phyloP scores from a whole-genome alignment of 2,797 vertebrate genomes.

The Pempheris klunzingeri region DNA sequence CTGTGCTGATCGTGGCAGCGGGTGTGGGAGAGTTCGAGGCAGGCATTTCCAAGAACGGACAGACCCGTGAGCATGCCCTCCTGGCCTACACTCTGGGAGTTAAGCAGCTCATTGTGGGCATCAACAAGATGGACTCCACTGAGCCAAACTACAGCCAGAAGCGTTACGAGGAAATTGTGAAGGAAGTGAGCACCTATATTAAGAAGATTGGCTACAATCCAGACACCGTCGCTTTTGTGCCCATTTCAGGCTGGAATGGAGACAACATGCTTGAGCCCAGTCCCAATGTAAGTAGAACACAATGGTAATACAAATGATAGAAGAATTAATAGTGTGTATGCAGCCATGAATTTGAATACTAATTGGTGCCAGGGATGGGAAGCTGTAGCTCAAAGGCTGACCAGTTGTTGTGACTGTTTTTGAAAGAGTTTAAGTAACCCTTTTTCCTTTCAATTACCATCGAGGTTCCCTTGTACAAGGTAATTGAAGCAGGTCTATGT shows the following conservation, averaged over 20 bases:
- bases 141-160: slow-evolving; percentile 96
- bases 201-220: slow-evolving; percentile 99
- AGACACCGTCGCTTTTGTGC: slow-evolving; percentile 94
- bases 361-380: not conserved
- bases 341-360: slow-evolving; percentile 45
- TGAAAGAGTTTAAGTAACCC: not conserved
- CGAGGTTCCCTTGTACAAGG: not conserved
- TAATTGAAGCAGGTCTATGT: not conserved
- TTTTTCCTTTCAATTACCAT: not conserved
- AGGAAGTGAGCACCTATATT: slow-evolving; percentile 98
- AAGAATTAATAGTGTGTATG: not conserved
- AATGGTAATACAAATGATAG: not conserved
- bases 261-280: slow-evolving; percentile 98
- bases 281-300: slow-evolving; percentile 87
- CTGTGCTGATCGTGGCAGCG: slow-evolving; percentile 95
- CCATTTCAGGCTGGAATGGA: slow-evolving; percentile 96
- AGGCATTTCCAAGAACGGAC: slow-evolving; percentile 96
- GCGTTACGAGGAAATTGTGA: slow-evolving; percentile 96
- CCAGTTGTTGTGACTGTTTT: not conserved
- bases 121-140: slow-evolving; percentile 90
- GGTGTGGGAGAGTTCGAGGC: slow-evolving; percentile 97
- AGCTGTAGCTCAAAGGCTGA: not conserved
- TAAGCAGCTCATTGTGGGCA: slow-evolving; percentile 92
- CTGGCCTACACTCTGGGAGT: slow-evolving; percentile 97
- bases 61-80: slow-evolving; percentile 96